Conservation (phyloP, 2,888 invertebrate species). For the Leucophenga montana region DNA sequence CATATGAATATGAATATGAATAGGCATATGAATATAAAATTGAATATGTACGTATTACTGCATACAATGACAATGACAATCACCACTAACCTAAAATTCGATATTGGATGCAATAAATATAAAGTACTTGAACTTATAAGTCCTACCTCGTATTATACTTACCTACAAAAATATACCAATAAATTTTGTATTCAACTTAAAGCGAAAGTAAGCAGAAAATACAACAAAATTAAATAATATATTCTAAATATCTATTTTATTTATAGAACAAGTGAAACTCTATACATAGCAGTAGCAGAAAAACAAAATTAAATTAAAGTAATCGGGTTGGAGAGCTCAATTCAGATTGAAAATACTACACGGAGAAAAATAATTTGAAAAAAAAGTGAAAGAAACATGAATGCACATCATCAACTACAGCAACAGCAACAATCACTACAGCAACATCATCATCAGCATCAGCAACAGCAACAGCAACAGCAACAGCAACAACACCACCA, state of each 20-base stretch:
- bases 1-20: too few relatives aligned
- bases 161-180: too few relatives aligned
- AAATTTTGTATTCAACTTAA: too few relatives aligned
- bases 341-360: neutral
- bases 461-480: slow-evolving; percentile 33
- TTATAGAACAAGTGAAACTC: slow-evolving; percentile 58
- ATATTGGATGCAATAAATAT: too few relatives aligned
- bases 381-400: slow-evolving; percentile 28
- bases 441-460: slow-evolving; percentile 34
- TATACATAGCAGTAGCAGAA: slow-evolving; percentile 41
- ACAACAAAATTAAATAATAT: too few relatives aligned
- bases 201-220: too few relatives aligned
- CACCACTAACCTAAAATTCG: too few relatives aligned
- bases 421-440: slow-evolving; percentile 14
- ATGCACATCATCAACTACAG: slow-evolving; percentile 53
- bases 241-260: slow-evolving; percentile 11
- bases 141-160: too few relatives aligned
- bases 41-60: too few relatives aligned
- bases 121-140: too few relatives aligned
- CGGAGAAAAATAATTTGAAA: slow-evolving; percentile 11
- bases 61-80: too few relatives aligned
- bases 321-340: slow-evolving; percentile 8
- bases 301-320: slow-evolving; percentile 32
- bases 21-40: too few relatives aligned
- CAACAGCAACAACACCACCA: slow-evolving; percentile 29